Conservation (phyloP, 2,113 vertebrate genomes). For the Odontesthes bonariensis region DNA sequence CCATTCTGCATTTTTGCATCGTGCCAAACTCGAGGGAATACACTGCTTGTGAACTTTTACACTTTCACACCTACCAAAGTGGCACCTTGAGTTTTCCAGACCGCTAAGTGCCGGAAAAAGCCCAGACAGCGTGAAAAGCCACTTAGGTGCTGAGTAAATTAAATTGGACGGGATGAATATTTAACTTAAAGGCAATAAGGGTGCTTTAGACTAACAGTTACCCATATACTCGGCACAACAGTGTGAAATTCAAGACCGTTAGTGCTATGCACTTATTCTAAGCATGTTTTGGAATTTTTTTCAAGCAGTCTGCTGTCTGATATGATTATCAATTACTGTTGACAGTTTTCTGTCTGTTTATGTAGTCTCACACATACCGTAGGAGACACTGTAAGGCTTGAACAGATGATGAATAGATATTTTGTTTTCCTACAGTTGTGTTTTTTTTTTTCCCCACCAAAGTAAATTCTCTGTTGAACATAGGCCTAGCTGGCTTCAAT, state of each 20-base stretch:
- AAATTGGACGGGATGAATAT: conserved; percentile 36
- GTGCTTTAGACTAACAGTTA: background rate
- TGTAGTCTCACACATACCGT: background rate
- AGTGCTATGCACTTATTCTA: conserved; percentile 31
- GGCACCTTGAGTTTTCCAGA: conserved; percentile 21
- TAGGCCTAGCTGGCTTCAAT: background rate
- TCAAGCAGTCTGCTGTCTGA: conserved; percentile 1
- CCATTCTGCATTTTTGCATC: background rate
- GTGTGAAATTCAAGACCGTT: conserved; percentile 16
- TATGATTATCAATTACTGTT: conserved; percentile 7
- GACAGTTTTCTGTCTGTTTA: background rate
- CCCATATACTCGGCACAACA: conserved; percentile 12
- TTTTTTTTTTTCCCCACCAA: no score
- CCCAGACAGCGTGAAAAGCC: conserved; percentile 29
- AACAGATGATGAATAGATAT: background rate
- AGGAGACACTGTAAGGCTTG: background rate
- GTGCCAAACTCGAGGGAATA: conserved; percentile 3
- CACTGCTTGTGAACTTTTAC: conserved; percentile 18
- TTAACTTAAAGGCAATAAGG: conserved; percentile 8
- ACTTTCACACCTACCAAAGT: conserved; percentile 11
- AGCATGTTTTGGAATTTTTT: conserved; percentile 28
- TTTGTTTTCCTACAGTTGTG: no score
- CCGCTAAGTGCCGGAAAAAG: conserved; percentile 22
- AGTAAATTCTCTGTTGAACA: no score
- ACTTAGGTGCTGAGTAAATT: conserved; percentile 23